Percentiles rank a stretch among this genome's conserved stretches.
These are phyloP conservation scores for Rhagonycha lutea DNA, from an alignment of 2,888 invertebrate genomes.

Conservation along the genomic window DNA sequence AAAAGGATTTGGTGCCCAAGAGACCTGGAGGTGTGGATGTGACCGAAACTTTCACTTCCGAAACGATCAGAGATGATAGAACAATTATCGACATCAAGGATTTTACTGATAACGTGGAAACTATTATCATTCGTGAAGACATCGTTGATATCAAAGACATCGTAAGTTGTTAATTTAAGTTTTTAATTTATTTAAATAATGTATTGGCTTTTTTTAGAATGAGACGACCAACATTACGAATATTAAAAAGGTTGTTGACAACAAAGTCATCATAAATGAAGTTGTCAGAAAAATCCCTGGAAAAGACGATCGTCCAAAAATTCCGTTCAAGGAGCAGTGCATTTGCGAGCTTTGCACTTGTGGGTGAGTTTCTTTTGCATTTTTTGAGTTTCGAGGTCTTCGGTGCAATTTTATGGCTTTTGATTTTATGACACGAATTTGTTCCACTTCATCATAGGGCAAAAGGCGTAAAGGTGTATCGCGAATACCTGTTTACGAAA, in stretches of 20 bases:
- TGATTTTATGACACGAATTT: not conserved
- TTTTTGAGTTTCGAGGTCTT: not conserved
- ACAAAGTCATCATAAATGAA: conserved; percentile 54
- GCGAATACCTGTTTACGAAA: conserved; percentile 10
- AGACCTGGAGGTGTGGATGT: conserved; percentile 19
- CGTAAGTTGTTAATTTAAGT: conserved; percentile 45
- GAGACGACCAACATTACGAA: conserved; percentile 54
- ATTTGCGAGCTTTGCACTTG: conserved; percentile 91
- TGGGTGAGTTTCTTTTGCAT: conserved; percentile 70
- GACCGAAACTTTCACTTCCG: conserved; percentile 26
- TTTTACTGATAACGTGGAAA: conserved; percentile 43
- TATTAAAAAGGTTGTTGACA: conserved; percentile 56
- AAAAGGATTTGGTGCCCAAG: conserved; percentile 25
- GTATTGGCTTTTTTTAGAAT: conserved; percentile 43
- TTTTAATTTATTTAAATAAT: conserved; percentile 8
- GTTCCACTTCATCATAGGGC: not conserved
- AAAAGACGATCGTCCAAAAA: conserved; percentile 38
- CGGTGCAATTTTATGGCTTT: not conserved
- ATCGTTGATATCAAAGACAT: conserved; percentile 64
- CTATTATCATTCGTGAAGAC: conserved; percentile 61
- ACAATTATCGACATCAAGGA: conserved; percentile 32
- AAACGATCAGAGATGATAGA: conserved; percentile 39
- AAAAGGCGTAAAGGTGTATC: conserved; percentile 16
- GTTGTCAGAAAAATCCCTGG: conserved; percentile 29
- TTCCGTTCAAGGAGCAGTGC: conserved; percentile 73